A percentile compares a stretch with the other conserved stretches of the same genome.
phyloP scores from a whole-genome alignment of 1,140 invertebrate species.

The Drosophila repleta region DNA sequence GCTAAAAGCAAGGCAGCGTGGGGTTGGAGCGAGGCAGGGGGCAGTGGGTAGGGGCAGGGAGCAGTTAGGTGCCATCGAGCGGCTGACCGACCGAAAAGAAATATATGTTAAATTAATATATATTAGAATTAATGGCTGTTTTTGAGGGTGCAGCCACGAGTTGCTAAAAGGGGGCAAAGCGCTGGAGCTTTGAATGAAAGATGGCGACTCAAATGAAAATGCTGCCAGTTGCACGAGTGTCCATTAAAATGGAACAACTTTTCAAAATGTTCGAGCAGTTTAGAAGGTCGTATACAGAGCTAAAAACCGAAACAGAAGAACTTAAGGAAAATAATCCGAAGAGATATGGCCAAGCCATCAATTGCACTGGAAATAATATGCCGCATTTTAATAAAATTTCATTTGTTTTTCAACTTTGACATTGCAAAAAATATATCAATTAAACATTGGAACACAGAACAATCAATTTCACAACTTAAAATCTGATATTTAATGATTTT shows the following conservation, averaged over 20 bases:
- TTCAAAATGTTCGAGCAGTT: neutral
- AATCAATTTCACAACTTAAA: constrained; percentile 10
- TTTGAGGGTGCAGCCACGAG: constrained; percentile 18
- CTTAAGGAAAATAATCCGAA: neutral
- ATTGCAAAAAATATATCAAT: constrained; percentile 8
- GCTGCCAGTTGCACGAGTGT: neutral
- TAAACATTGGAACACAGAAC: constrained; percentile 28
- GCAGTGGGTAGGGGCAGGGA: neutral
- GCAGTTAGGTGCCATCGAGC: constrained; percentile 43
- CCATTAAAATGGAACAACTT: constrained; percentile 14
- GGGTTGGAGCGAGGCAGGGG: neutral
- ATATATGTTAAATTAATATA: constrained; percentile 66
- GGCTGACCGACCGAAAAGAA: constrained; percentile 72
- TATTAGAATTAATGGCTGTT: constrained; percentile 74
- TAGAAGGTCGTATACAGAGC: neutral
- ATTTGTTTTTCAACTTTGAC: neutral
- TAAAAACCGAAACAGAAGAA: neutral
- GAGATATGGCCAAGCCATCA: no score
- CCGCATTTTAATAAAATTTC: no score
- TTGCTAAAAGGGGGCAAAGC: neutral
- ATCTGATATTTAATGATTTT: constrained; percentile 19
- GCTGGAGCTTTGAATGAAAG: constrained; percentile 12
- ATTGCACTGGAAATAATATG: no score
- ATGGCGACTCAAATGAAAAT: constrained; percentile 17
- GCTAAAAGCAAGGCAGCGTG: neutral